These are phyloP conservation scores for Poecilia latipinna DNA, from an alignment of 2,113 vertebrate genomes.

Conservation along the genomic window DNA sequence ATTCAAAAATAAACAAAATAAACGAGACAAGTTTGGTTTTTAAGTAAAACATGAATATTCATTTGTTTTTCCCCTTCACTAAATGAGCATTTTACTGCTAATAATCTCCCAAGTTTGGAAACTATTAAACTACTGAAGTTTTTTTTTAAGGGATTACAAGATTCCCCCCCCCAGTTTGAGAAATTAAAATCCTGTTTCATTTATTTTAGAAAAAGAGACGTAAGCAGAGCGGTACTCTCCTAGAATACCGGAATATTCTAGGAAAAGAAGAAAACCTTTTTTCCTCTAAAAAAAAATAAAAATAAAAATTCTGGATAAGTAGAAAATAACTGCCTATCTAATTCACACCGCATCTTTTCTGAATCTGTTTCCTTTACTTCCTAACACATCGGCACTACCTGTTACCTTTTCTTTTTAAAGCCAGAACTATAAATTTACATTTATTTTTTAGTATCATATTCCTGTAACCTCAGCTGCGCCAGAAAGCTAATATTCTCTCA, in stretches of 20 bases:
- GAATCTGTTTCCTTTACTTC: background rate
- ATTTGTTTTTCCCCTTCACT: background rate
- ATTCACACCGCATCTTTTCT: background rate
- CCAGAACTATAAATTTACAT: constrained; percentile 13
- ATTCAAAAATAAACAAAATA: background rate
- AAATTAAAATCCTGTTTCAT: background rate
- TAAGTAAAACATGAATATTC: background rate
- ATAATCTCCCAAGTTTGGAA: background rate
- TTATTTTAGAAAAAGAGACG: background rate
- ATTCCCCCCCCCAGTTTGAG: background rate
- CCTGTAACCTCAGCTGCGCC: constrained; percentile 10
- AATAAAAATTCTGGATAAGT: background rate
- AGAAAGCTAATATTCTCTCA: constrained; percentile 52
- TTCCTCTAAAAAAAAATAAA: background rate
- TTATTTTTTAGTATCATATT: constrained; percentile 27
- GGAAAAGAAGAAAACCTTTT: background rate
- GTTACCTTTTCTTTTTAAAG: background rate
- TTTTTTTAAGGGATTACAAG: background rate
- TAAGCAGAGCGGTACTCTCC: background rate
- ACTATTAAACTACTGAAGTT: background rate
- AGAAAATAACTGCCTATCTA: background rate
- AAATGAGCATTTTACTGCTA: constrained; percentile 10
- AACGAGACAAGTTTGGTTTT: background rate
- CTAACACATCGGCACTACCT: background rate
- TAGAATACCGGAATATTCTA: background rate